A percentile compares a stretch with the other conserved stretches of the same genome.
phyloP scores from a whole-genome alignment of 1,140 invertebrate genomes.

The Anoplophora glabripennis region DNA sequence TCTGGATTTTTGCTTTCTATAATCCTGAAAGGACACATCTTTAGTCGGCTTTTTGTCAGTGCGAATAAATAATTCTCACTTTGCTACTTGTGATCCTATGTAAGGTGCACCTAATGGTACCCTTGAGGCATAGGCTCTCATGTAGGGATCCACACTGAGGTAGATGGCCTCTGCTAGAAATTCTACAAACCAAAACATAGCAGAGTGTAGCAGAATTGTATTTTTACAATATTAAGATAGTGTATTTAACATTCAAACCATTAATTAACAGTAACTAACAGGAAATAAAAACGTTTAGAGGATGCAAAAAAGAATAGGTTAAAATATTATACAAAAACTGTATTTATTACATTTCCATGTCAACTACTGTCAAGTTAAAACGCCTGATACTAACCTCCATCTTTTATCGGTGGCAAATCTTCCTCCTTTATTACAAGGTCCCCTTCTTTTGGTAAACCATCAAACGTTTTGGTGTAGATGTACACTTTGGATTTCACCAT shows the following conservation, averaged over 20 bases:
- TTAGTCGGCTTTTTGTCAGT: too few species aligned
- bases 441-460: slow-evolving; percentile 60
- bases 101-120: slow-evolving; percentile 56
- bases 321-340: too few species aligned
- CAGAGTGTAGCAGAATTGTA: too few species aligned
- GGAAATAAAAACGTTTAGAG: too few species aligned
- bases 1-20: slow-evolving; percentile 51
- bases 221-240: too few species aligned
- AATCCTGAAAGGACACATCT: slow-evolving; percentile 31
- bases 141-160: slow-evolving; percentile 70
- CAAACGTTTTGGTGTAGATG: slow-evolving; percentile 60
- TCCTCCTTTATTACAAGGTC: slow-evolving; percentile 64
- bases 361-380: background rate
- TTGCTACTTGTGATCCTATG: slow-evolving; percentile 62
- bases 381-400: slow-evolving; percentile 53
- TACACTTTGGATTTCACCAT: slow-evolving; percentile 60
- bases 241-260: too few species aligned
- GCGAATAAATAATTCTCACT: slow-evolving; percentile 44
- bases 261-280: too few species aligned
- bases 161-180: slow-evolving; percentile 64
- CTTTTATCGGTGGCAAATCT: slow-evolving; percentile 57
- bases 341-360: too few species aligned
- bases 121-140: slow-evolving; percentile 56
- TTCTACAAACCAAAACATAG: slow-evolving; percentile 45
- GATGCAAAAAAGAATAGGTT: too few species aligned